Evolutionary conservation across 2,113 vertebrate genomes (phyloP).

Genomic region (Aspidoscelis tigris): DNA sequence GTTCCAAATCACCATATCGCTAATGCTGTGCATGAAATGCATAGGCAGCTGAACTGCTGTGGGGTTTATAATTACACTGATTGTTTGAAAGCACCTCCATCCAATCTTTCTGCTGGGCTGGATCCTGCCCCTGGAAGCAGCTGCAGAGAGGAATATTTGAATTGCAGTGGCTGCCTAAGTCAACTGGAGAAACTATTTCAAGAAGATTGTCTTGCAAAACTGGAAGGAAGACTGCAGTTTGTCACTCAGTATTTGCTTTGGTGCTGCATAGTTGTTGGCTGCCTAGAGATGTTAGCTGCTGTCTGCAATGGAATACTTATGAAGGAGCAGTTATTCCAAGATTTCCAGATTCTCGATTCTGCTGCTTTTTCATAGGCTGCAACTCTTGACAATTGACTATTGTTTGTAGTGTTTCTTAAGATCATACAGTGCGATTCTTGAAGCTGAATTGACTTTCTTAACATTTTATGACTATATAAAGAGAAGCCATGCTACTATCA

Average conservation of each 20-base stretch:
- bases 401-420: not conserved
- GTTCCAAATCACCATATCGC: not conserved
- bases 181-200: slow-evolving; percentile 38
- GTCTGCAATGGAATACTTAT: slow-evolving; percentile 55
- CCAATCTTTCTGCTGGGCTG: not conserved
- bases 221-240: slow-evolving; percentile 21
- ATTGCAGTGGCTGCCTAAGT: not conserved
- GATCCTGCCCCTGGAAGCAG: slow-evolving; percentile 35
- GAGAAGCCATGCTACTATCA: not conserved
- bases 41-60: slow-evolving; percentile 56
- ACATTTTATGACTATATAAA: not conserved
- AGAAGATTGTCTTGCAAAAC: slow-evolving; percentile 51
- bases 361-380: slow-evolving; percentile 9
- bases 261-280: not conserved
- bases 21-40: slow-evolving; percentile 8
- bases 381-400: not conserved
- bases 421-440: not conserved
- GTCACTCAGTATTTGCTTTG: not conserved
- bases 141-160: slow-evolving; percentile 34
- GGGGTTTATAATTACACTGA: slow-evolving; percentile 51
- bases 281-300: slow-evolving; percentile 49
- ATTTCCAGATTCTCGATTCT: slow-evolving; percentile 37
- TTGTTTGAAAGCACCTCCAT: slow-evolving; percentile 21
- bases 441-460: not conserved
- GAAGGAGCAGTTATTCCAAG: not conserved